phyloP scores from a whole-genome alignment of 2,888 invertebrate species.

The Panorpa germanica region DNA sequence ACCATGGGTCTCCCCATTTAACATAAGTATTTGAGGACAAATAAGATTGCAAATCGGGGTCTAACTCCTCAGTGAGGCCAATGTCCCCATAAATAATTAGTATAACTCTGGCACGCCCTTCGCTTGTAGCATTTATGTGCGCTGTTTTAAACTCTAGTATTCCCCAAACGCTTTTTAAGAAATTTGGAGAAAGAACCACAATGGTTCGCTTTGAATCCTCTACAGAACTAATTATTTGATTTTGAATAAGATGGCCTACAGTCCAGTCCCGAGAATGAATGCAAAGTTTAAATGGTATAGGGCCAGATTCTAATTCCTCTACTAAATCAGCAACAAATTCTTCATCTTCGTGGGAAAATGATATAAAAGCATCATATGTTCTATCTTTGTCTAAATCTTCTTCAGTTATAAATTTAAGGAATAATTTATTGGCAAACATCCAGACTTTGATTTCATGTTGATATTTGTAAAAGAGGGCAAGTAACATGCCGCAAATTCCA shows the following conservation, averaged over 20 bases:
- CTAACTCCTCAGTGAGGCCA: constrained; percentile 30
- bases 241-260: constrained; percentile 44
- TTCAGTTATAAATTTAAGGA: constrained; percentile 34
- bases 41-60: constrained; percentile 40
- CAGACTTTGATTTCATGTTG: constrained; percentile 37
- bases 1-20: constrained; percentile 52
- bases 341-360: constrained; percentile 50
- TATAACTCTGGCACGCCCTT: constrained; percentile 39
- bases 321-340: constrained; percentile 40
- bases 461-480: not conserved
- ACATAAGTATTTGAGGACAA: constrained; percentile 49
- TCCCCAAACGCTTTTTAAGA: constrained; percentile 47
- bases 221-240: constrained; percentile 43
- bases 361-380: constrained; percentile 49
- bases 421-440: constrained; percentile 31
- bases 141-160: constrained; percentile 45
- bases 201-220: constrained; percentile 39
- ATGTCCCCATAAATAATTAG: constrained; percentile 43
- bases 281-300: constrained; percentile 37
- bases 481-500: too few species aligned
- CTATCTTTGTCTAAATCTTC: constrained; percentile 41
- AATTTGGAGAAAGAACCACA: constrained; percentile 40
- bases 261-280: constrained; percentile 46
- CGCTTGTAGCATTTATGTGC: constrained; percentile 38
- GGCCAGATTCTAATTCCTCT: constrained; percentile 34